Percentiles rank a stretch among this genome's conserved stretches.
Conservation (phyloP, 2,888 invertebrate species). For the Leptogaster cylindrica region DNA sequence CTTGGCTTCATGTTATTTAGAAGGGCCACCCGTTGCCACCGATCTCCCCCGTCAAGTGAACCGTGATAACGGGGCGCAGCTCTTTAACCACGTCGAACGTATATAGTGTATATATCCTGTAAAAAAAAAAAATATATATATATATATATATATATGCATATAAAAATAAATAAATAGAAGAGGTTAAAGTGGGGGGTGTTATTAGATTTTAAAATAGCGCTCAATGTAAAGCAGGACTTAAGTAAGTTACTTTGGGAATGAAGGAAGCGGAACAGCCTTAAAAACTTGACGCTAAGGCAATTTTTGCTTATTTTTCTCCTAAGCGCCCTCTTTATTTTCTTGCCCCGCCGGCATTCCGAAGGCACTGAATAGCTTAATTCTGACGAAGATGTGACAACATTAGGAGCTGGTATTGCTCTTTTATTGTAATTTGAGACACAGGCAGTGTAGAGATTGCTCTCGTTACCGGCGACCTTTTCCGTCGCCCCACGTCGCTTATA, state of each 20-base stretch:
- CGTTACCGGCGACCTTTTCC: conserved; percentile 20
- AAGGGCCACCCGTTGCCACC: conserved; percentile 4
- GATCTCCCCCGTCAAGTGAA: not conserved
- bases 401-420: conserved; percentile 37
- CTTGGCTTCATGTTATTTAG: conserved; percentile 31
- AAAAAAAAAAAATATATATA: too few relatives aligned
- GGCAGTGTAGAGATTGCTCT: conserved; percentile 24
- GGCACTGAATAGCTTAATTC: conserved; percentile 43
- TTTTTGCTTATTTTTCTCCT: conserved; percentile 39
- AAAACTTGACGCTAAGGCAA: conserved; percentile 35
- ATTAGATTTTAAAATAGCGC: conserved; percentile 38
- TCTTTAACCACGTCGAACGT: too few relatives aligned
- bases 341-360: not conserved
- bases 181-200: conserved; percentile 31
- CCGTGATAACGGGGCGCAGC: too few relatives aligned
- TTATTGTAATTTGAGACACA: conserved; percentile 42
- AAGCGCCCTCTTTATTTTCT: conserved; percentile 18
- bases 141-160: too few relatives aligned
- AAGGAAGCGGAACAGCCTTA: conserved; percentile 31
- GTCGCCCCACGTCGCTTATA: not conserved
- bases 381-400: conserved; percentile 42
- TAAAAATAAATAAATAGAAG: too few relatives aligned
- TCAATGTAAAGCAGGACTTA: conserved; percentile 37
- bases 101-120: too few relatives aligned
- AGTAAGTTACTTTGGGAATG: conserved; percentile 34